phyloP scores from a whole-genome alignment of 1,140 invertebrate genomes.

The Caenorhabditis briggsae region DNA sequence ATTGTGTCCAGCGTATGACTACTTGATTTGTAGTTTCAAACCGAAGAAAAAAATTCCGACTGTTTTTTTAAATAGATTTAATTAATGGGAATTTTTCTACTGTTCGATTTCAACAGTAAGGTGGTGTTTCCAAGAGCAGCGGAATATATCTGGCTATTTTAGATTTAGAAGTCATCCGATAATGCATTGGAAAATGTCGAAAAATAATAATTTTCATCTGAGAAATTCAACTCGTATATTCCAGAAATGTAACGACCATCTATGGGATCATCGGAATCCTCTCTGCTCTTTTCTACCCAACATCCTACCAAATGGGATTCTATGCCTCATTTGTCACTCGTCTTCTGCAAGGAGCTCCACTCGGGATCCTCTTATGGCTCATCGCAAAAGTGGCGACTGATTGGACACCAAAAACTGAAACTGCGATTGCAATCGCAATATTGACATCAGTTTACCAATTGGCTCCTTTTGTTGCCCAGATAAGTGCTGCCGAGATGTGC shows the following conservation, averaged over 20 bases:
- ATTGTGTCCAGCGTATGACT: too few relatives aligned
- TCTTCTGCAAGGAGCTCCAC: constrained; percentile 28
- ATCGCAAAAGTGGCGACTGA: constrained; percentile 42
- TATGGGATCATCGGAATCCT: constrained; percentile 45
- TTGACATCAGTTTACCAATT: constrained; percentile 35
- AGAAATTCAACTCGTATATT: neutral
- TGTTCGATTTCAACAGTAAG: too few relatives aligned
- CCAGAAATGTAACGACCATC: constrained; percentile 22
- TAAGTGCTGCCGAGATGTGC: constrained; percentile 55
- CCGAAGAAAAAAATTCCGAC: too few relatives aligned
- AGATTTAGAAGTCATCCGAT: too few relatives aligned
- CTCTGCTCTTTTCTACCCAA: constrained; percentile 21
- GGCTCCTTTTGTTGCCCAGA: constrained; percentile 46
- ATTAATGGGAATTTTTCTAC: too few relatives aligned
- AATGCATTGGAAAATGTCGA: too few relatives aligned
- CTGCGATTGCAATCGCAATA: constrained; percentile 31
- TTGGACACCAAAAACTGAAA: constrained; percentile 38
- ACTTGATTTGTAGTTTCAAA: too few relatives aligned
- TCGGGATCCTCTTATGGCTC: constrained; percentile 28
- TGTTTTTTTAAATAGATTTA: too few relatives aligned
- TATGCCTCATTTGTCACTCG: constrained; percentile 6
- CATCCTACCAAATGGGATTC: constrained; percentile 19
- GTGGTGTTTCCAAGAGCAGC: too few relatives aligned
- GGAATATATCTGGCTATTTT: too few relatives aligned
- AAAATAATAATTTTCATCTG: too few relatives aligned